phyloP scores from a whole-genome alignment of 2,888 invertebrate genomes.

The Melieria crassipennis region DNA sequence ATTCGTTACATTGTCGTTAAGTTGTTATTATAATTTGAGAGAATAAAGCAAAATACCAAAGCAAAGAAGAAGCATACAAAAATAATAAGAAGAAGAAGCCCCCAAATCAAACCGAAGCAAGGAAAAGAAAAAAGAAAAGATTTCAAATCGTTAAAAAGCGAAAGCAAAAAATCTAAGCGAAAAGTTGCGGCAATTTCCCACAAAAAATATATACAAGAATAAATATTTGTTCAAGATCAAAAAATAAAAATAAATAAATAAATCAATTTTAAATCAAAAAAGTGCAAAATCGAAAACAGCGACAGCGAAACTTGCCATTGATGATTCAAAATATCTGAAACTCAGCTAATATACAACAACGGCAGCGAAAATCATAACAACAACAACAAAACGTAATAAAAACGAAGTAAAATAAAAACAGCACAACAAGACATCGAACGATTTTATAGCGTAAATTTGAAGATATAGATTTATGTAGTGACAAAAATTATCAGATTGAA shows the following conservation, averaged over 20 bases:
- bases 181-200: background rate
- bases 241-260: constrained; percentile 9
- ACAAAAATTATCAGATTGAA: too few relatives aligned
- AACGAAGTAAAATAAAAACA: background rate
- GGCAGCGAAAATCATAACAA: background rate
- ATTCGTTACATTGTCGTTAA: constrained; percentile 67
- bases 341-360: background rate
- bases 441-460: too few relatives aligned
- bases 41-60: constrained; percentile 49
- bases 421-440: background rate
- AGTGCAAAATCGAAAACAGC: constrained; percentile 4
- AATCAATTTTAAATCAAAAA: constrained; percentile 9
- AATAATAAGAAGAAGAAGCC: constrained; percentile 33
- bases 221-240: constrained; percentile 4
- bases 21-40: constrained; percentile 66
- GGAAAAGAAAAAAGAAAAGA: constrained; percentile 14
- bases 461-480: too few relatives aligned
- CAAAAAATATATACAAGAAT: constrained; percentile 7
- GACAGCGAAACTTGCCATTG: background rate
- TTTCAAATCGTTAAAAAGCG: background rate
- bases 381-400: background rate
- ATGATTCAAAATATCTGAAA: background rate
- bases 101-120: constrained; percentile 30
- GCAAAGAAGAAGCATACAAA: constrained; percentile 37
- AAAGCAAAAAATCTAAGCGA: background rate